Base-by-base conservation (phyloP, 2,113 vertebrate species). In the Cryptotis parvus region DNA sequence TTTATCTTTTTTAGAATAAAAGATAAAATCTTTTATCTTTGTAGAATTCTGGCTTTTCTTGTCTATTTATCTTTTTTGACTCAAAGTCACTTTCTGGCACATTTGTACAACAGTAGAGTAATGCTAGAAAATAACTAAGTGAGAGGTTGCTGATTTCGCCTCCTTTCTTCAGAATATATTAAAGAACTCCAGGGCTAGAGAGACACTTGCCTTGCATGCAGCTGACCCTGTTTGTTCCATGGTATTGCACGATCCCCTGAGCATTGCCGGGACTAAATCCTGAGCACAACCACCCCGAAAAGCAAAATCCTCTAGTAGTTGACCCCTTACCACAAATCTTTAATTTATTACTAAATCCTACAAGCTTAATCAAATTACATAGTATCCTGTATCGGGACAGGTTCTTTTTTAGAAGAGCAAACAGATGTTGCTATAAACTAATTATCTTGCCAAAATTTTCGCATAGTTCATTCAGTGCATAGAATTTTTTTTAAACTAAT, bases 51-150 rank as follows among this genome's bases (percentile, higher is more conserved):
- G 84, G 69, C 35, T 80, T 29, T 49, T 55, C 18, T 55, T 49
- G 2, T 58, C 24, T 58, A n/a, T n/a, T n/a, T n/a, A n/a, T 22
- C 6, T 20, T 58, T 24, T 95, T 93, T 33, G 94, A 89, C 93
- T 68, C 91, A 78, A 78, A 93, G 88, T 18, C 35, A 89, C 94
- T 97, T 96, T 90, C 94, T 95, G 87, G 92, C 84, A 63, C 73
- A 26, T 95, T 95, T 94, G 82, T 95, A 77, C 63, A 87, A 63
- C 49, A 81, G 35, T 73, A 75, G 84, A 92, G 43, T 45, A 3
- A 91, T 90, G 85, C 39, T 84, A 94, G 87, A 83, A 90, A 94
- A 96, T 26, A 52, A 79, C 39, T 73, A 89, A 86, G 91, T 90
- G 92, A 95, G 52, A 37, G 41, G n/a, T 81, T 88, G 24, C 26